phyloP scores from a whole-genome alignment of 1,140 invertebrate genomes.

The Meloidogyne exigua region DNA sequence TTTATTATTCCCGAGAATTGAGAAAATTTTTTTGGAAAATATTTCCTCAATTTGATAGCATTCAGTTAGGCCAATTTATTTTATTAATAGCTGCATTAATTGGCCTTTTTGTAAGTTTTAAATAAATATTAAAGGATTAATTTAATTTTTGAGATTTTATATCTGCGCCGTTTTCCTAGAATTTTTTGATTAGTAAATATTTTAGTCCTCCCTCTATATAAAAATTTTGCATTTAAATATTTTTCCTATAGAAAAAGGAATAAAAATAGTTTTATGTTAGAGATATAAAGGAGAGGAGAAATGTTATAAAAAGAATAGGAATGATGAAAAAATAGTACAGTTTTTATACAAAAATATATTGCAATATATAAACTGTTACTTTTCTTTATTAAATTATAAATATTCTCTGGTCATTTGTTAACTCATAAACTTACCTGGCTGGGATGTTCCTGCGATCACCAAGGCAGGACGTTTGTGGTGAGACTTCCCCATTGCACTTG shows the following conservation, averaged over 20 bases:
- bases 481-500: constrained; percentile 34
- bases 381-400: background rate
- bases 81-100: background rate
- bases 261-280: background rate
- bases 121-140: too few species aligned
- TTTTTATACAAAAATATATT: background rate
- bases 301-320: background rate
- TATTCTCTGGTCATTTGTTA: background rate
- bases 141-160: too few species aligned
- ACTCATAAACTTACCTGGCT: constrained; percentile 35
- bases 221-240: too few species aligned
- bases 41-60: background rate
- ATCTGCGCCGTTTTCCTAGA: too few species aligned
- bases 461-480: constrained; percentile 26
- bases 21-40: background rate
- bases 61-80: constrained; percentile 2
- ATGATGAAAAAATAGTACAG: background rate
- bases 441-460: constrained; percentile 21
- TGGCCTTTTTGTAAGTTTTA: background rate
- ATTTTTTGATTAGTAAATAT: too few species aligned
- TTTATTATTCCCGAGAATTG: background rate
- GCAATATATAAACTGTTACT: background rate
- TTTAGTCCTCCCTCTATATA: too few species aligned
- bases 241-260: too few species aligned
- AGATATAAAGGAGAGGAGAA: background rate